Percentiles rank a stretch among this genome's conserved stretches.
Conservation (phyloP, 2,113 vertebrate species). For the Coreoperca whiteheadi region DNA sequence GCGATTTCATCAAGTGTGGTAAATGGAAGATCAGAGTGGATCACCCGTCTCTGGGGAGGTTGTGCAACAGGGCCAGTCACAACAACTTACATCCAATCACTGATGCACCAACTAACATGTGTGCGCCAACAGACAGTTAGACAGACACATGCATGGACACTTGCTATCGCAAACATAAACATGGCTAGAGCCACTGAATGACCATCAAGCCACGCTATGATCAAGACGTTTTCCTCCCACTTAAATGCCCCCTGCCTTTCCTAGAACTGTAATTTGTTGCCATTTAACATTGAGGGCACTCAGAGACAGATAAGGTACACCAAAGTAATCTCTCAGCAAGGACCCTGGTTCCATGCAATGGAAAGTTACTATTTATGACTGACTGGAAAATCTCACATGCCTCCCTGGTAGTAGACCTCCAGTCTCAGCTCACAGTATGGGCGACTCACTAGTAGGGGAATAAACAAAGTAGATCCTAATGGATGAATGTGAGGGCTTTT, state of each 20-base stretch:
- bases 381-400: slow-evolving; percentile 65
- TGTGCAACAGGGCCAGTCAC: slow-evolving; percentile 38
- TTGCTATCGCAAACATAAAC: slow-evolving; percentile 42
- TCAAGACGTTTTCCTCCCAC: slow-evolving; percentile 43
- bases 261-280: slow-evolving; percentile 58
- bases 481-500: slow-evolving; percentile 59
- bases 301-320: slow-evolving; percentile 56
- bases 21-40: slow-evolving; percentile 44
- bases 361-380: slow-evolving; percentile 73
- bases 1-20: slow-evolving; percentile 46
- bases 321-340: slow-evolving; percentile 55
- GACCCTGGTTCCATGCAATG: slow-evolving; percentile 45
- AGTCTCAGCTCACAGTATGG: slow-evolving; percentile 45
- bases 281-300: slow-evolving; percentile 59
- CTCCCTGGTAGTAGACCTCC: slow-evolving; percentile 46
- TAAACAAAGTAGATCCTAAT: slow-evolving; percentile 73
- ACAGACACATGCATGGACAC: slow-evolving; percentile 10
- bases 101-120: neutral
- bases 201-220: slow-evolving; percentile 45
- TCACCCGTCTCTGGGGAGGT: slow-evolving; percentile 36
- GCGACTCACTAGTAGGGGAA: slow-evolving; percentile 22
- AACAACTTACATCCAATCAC: slow-evolving; percentile 38
- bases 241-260: slow-evolving; percentile 48
- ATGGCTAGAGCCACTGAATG: slow-evolving; percentile 37
- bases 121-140: slow-evolving; percentile 21